phyloP scores from a whole-genome alignment of 2,797 vertebrate species.

The Eupleurogrammus muticus region DNA sequence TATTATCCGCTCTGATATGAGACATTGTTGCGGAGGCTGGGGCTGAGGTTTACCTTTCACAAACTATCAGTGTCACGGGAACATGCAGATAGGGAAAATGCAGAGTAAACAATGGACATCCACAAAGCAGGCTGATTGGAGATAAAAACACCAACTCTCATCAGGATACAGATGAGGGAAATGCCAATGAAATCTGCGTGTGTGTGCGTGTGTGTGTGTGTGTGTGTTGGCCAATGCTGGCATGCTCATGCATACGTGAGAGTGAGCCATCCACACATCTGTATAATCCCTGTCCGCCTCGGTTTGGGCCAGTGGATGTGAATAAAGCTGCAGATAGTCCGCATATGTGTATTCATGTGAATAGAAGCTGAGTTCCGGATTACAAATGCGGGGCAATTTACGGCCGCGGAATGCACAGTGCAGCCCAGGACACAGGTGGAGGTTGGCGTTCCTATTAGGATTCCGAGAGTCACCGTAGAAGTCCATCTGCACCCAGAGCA shows the following conservation, averaged over 20 bases:
- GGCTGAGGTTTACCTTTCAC: constrained; percentile 69
- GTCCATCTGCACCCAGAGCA: constrained; percentile 19
- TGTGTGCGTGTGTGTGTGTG: constrained; percentile 30
- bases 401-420: constrained; percentile 27
- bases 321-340: constrained; percentile 38
- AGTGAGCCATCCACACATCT: constrained; percentile 57
- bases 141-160: constrained; percentile 49
- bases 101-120: constrained; percentile 50
- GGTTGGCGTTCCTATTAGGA: constrained; percentile 37
- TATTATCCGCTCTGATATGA: constrained; percentile 72
- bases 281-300: constrained; percentile 54
- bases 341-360: constrained; percentile 31
- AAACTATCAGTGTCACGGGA: constrained; percentile 65
- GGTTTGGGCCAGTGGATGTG: constrained; percentile 37
- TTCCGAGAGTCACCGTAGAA: constrained; percentile 12
- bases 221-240: constrained; percentile 26
- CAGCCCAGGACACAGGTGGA: constrained; percentile 36
- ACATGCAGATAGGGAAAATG: constrained; percentile 32
- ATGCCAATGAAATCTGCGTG: constrained; percentile 40
- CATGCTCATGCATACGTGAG: constrained; percentile 42
- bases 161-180: constrained; percentile 37
- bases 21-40: constrained; percentile 53
- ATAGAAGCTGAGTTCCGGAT: constrained; percentile 36
- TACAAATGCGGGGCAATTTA: constrained; percentile 38
- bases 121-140: constrained; percentile 36